Conservation (phyloP, 2,113 vertebrate species). For the Nansenia antarctica region DNA sequence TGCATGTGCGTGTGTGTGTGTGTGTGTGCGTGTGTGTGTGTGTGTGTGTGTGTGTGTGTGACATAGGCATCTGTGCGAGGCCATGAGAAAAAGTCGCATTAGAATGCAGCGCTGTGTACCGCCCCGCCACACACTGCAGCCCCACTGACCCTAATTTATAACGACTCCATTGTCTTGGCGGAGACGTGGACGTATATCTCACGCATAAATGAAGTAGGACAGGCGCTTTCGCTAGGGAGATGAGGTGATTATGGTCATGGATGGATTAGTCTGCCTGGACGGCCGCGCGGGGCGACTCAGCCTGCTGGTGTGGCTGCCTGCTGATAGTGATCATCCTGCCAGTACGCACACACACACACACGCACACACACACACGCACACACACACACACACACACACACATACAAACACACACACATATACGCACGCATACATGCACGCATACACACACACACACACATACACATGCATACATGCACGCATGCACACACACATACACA, state of each 20-base stretch:
- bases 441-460: too few species aligned
- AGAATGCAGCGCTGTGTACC: slow-evolving; percentile 43
- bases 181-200: slow-evolving; percentile 53
- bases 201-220: slow-evolving; percentile 67
- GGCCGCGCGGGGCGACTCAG: slow-evolving; percentile 26
- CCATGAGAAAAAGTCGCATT: slow-evolving; percentile 43
- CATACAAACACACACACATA: too few species aligned
- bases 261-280: slow-evolving; percentile 60
- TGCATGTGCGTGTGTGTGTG: too few species aligned
- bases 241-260: slow-evolving; percentile 60
- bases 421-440: too few species aligned
- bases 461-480: too few species aligned
- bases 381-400: too few species aligned
- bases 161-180: slow-evolving; percentile 69
- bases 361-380: too few species aligned
- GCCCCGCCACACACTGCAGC: slow-evolving; percentile 28
- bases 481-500: too few species aligned
- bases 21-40: too few species aligned
- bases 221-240: slow-evolving; percentile 61
- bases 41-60: too few species aligned
- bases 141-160: slow-evolving; percentile 66
- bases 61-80: slow-evolving; percentile 23
- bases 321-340: too few species aligned
- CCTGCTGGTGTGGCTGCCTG: slow-evolving; percentile 24
- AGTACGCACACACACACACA: slow-evolving; percentile 4